These are phyloP conservation scores for Cephus rjabovi DNA, from an alignment of 2,888 invertebrate genomes.

Conservation along the genomic window DNA sequence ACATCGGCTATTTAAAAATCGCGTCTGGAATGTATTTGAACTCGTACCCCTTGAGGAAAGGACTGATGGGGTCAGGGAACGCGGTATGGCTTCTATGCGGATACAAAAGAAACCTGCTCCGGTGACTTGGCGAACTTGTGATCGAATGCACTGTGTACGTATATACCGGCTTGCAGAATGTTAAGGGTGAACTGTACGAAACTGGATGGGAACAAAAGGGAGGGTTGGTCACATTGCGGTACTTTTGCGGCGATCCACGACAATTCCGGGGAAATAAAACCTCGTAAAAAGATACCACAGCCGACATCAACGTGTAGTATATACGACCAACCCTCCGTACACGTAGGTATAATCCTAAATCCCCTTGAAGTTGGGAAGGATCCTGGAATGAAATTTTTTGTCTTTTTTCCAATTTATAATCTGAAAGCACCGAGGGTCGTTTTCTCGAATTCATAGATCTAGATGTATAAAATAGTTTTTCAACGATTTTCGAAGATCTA, in stretches of 20 bases:
- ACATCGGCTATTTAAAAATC: background rate
- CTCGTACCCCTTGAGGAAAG: background rate
- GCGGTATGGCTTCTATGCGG: background rate
- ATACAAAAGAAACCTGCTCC: background rate
- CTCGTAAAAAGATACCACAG: constrained; percentile 16
- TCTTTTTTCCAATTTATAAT: background rate
- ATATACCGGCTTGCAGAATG: background rate
- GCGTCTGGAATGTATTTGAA: background rate
- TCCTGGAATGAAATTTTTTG: background rate
- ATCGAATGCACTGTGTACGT: background rate
- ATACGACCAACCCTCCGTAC: background rate
- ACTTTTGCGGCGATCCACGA: constrained; percentile 24
- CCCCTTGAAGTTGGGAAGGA: background rate
- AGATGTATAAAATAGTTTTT: background rate
- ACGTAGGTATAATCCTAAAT: background rate
- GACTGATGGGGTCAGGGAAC: background rate
- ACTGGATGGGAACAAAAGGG: background rate
- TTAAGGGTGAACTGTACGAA: background rate
- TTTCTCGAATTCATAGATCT: background rate
- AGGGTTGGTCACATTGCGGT: constrained; percentile 21
- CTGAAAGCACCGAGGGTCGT: background rate
- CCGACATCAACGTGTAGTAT: background rate
- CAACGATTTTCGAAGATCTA: background rate
- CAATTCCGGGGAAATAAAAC: constrained; percentile 33
- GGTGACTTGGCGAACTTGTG: background rate